These are phyloP conservation scores for Helarctos malayanus DNA, from an alignment of 2,797 vertebrate genomes.

Conservation along the genomic window DNA sequence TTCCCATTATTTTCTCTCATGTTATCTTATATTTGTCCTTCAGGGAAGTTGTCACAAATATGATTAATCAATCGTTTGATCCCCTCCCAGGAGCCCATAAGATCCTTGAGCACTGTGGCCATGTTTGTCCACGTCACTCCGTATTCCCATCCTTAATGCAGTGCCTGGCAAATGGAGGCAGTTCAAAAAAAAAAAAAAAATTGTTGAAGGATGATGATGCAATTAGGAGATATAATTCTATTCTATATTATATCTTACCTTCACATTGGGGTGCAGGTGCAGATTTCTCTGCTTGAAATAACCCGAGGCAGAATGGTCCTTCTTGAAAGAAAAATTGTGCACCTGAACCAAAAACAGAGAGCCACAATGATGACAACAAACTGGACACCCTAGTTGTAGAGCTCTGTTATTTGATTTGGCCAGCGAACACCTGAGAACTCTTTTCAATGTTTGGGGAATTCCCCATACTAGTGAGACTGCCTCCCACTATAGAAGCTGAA, in stretches of 20 bases:
- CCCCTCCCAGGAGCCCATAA: background rate
- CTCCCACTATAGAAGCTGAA: background rate
- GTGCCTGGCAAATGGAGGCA: background rate
- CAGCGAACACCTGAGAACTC: background rate
- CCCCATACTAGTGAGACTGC: background rate
- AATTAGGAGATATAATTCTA: background rate
- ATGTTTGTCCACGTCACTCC: background rate
- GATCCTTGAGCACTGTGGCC: background rate
- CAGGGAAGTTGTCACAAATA: background rate
- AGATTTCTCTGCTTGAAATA: conserved; percentile 7
- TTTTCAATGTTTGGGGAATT: background rate
- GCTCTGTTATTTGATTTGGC: background rate
- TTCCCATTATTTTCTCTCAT: background rate
- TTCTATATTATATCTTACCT: background rate
- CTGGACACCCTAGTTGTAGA: background rate
- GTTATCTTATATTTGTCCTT: background rate
- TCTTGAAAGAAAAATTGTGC: background rate
- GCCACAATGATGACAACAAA: background rate
- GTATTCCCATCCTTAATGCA: background rate
- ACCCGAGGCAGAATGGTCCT: background rate
- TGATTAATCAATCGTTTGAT: background rate
- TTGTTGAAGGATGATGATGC: background rate
- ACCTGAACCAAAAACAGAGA: background rate
- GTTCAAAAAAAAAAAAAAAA: background rate
- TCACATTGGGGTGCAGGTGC: background rate